Evolutionary conservation across 2,113 vertebrate species (phyloP).

Genomic region (Psittacara wagleri): DNA sequence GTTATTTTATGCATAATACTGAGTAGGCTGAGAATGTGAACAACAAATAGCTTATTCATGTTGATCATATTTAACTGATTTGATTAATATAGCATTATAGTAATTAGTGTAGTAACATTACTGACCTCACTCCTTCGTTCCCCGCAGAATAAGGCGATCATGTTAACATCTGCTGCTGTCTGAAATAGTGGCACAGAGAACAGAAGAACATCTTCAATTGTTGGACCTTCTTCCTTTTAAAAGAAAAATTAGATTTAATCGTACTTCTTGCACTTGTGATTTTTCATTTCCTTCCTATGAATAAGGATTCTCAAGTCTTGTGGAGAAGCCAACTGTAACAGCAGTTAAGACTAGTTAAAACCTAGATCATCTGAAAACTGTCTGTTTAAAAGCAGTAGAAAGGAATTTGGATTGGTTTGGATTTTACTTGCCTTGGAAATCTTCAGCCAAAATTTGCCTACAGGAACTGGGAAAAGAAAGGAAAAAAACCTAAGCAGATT

Average conservation of each 20-base stretch:
- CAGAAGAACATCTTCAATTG: background rate
- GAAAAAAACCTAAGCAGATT: accelerated
- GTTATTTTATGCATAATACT: background rate
- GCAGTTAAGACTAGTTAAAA: background rate
- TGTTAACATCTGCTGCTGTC: background rate
- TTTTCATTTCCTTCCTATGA: background rate
- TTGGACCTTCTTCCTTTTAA: background rate
- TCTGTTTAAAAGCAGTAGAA: background rate
- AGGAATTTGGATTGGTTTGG: background rate
- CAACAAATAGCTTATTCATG: background rate
- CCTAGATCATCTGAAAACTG: background rate
- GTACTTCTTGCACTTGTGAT: background rate
- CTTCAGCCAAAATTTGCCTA: background rate
- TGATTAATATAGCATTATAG: background rate
- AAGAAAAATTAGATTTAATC: background rate
- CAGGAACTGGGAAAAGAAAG: background rate
- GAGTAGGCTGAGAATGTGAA: background rate
- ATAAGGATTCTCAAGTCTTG: background rate
- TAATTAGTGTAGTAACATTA: background rate
- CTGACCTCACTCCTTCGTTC: background rate
- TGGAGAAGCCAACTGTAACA: background rate
- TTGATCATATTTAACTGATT: background rate
- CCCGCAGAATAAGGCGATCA: background rate
- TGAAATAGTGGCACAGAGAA: background rate
- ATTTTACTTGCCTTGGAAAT: background rate